Evolutionary conservation across 2,113 vertebrate species (phyloP).

Genomic region (Patagioenas fasciata): DNA sequence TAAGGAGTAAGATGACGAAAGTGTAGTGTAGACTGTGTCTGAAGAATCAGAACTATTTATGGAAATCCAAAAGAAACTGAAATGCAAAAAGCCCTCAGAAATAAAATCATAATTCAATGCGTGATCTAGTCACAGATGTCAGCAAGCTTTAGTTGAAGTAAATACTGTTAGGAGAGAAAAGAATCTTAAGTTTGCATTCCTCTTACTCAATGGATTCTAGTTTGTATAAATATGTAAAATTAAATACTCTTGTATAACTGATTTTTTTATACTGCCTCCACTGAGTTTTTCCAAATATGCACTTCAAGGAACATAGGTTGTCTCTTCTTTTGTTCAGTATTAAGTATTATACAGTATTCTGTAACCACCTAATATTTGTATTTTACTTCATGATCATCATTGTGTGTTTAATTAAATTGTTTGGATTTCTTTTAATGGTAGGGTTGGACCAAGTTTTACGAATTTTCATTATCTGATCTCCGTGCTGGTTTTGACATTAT

Average conservation of each 20-base stretch:
- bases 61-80: background rate
- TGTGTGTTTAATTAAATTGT: background rate
- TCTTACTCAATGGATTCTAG: background rate
- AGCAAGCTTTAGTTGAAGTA: background rate
- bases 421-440: slow-evolving; percentile 62
- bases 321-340: background rate
- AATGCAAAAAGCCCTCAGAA: background rate
- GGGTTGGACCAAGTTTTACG: slow-evolving; percentile 99
- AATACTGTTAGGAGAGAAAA: background rate
- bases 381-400: background rate
- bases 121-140: background rate
- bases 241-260: background rate
- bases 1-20: background rate
- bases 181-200: background rate
- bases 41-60: background rate
- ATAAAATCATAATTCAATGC: background rate
- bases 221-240: background rate
- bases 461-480: slow-evolving; percentile 96
- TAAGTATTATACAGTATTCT: background rate
- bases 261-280: background rate
- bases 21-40: background rate
- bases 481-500: slow-evolving; percentile 94
- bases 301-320: background rate
- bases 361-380: background rate
- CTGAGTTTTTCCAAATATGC: background rate